Conservation (phyloP, 2,113 vertebrate genomes). For the Phalacrocorax aristotelis region DNA sequence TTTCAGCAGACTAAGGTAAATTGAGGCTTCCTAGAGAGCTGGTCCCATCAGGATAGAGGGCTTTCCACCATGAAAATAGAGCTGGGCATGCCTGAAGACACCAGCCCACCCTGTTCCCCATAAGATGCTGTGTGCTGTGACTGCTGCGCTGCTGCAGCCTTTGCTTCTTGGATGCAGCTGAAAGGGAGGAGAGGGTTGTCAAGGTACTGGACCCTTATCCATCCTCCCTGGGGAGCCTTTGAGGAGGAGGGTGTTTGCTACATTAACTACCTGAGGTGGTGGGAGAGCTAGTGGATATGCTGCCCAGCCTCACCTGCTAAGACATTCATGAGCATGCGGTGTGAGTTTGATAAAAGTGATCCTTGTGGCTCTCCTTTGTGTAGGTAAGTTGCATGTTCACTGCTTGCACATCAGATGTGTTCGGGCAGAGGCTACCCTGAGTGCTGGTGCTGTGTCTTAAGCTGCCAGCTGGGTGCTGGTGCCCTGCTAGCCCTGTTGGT, state of each 20-base stretch:
- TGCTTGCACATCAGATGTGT: fast-evolving
- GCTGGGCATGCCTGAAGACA: background rate
- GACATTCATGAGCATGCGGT: fast-evolving
- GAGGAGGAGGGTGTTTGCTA: background rate
- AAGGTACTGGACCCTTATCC: background rate
- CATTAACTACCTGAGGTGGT: background rate
- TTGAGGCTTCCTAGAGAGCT: background rate
- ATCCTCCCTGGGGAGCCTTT: background rate
- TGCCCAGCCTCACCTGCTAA: fast-evolving
- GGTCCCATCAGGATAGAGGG: fast-evolving
- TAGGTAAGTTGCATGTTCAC: fast-evolving
- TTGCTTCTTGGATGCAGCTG: background rate
- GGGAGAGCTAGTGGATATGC: background rate
- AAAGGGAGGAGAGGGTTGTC: background rate
- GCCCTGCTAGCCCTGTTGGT: background rate
- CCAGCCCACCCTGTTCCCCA: background rate
- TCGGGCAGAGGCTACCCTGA: background rate
- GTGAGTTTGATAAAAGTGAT: background rate
- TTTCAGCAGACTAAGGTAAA: background rate
- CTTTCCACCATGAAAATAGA: background rate
- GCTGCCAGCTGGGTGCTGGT: background rate
- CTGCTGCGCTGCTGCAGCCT: background rate
- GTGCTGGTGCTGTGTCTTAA: background rate
- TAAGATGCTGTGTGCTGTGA: background rate
- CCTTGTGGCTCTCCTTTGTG: background rate